These are phyloP conservation scores for Entomobrya multifasciata DNA, from an alignment of 2,888 invertebrate species.

Conservation along the genomic window DNA sequence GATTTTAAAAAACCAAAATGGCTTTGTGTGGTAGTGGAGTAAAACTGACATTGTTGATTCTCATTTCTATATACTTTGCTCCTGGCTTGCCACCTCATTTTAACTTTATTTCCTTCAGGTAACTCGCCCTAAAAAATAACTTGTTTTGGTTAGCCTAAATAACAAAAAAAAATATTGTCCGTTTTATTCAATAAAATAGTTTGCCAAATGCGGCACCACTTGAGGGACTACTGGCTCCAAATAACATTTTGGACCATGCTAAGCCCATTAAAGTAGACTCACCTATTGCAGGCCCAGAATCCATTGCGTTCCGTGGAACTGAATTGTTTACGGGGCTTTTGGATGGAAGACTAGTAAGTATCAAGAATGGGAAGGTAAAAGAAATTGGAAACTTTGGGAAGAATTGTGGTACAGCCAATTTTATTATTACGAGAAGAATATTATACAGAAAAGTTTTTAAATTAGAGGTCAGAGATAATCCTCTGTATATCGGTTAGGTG, in stretches of 20 bases:
- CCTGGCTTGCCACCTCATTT: conserved; percentile 89
- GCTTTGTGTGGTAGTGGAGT: not conserved
- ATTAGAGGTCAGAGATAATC: not conserved
- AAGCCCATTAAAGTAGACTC: conserved; percentile 84
- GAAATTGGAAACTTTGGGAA: conserved; percentile 89
- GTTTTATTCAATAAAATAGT: conserved; percentile 81
- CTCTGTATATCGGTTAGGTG: conserved; percentile 82
- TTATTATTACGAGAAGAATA: not conserved
- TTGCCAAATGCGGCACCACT: conserved; percentile 83
- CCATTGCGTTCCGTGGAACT: conserved; percentile 87
- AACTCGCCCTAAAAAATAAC: conserved; percentile 74
- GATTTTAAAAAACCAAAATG: conserved; percentile 27
- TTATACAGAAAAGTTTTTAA: not conserved
- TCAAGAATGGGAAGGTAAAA: conserved; percentile 87
- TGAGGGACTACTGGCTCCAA: conserved; percentile 85
- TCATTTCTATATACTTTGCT: conserved; percentile 84
- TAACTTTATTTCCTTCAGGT: conserved; percentile 86
- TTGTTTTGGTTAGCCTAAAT: not conserved
- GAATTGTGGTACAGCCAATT: conserved; percentile 85
- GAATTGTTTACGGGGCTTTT: conserved; percentile 90
- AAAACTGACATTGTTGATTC: conserved; percentile 62
- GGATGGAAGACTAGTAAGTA: conserved; percentile 89
- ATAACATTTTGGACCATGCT: conserved; percentile 86
- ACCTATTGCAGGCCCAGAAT: conserved; percentile 90
- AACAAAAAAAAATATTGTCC: not conserved